Evolutionary conservation across 2,113 vertebrate species (phyloP), one percentile per base, ranked within the genome.

Genomic region (Tetrao urogallus): DNA sequence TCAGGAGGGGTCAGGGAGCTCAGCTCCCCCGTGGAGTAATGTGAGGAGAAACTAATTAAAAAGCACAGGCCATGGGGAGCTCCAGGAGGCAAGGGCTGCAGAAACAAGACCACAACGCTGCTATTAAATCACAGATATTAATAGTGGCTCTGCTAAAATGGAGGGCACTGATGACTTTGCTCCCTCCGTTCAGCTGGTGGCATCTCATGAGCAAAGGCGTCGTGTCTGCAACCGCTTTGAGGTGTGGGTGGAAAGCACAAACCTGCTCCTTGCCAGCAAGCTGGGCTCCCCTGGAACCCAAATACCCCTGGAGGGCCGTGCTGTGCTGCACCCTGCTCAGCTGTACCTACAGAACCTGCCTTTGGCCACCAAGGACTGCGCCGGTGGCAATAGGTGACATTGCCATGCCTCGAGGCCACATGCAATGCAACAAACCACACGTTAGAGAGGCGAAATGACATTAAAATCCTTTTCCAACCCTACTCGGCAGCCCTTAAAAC

Each of bases 21-120:
- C 79, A 58, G 60, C 52, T 90, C 74, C 80, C 88, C 45, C 5
- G 19, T 21, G 74, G 19, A 64, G 66, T 66, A 88, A 28, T 2
- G 14, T 20, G 80, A 85, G 70, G 84, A 70, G 52, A 21, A 93
- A 54, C 84, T 92, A 82, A 93, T 93, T 95, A 92, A 90, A 93
- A 66, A 19, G 24, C 54, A 66, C 6, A 58, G 45, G 65, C 83
- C 83, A 42, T 4, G 15, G 90, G 76, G 93, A 64, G 54, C 56
- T 84, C 34, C 0, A 1, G 74, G 18, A 84, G 60, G n/a, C 28
- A 63, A 61, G 69, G 8, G 15, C 28, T 57, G 74, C 58, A 81
- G 79, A 67, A 90, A 22, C 8, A 43, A 80, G 58, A 25, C 83
- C 74, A 58, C 47, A 57, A 2, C 0, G 1, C 66, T 8, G 60